Evolutionary conservation across 2,888 invertebrate genomes (phyloP).

Genomic region (Leucozona laternaria): DNA sequence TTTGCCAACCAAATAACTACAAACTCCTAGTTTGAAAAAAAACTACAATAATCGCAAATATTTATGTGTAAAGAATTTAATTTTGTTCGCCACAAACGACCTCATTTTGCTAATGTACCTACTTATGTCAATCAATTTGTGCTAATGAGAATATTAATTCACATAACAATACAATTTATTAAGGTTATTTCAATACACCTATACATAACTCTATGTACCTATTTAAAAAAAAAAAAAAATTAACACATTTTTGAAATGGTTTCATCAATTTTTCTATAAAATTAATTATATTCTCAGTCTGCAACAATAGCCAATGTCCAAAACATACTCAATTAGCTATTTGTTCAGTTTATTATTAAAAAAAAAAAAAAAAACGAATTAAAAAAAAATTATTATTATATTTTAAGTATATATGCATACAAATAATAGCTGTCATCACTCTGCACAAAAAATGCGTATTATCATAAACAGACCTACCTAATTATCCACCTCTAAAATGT

Average conservation of each 20-base stretch:
- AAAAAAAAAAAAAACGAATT: too few relatives aligned
- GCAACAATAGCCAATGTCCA: not conserved
- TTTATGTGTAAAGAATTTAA: not conserved
- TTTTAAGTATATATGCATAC: too few relatives aligned
- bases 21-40: too few relatives aligned
- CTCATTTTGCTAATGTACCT: not conserved
- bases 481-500: not conserved
- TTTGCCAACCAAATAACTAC: too few relatives aligned
- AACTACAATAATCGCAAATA: too few relatives aligned
- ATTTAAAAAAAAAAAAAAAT: not conserved
- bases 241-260: not conserved
- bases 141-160: not conserved
- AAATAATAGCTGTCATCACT: too few relatives aligned
- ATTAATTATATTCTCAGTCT: not conserved
- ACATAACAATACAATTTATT: too few relatives aligned
- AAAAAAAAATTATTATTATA: too few relatives aligned
- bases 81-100: not conserved
- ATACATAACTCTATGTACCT: too few relatives aligned
- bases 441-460: not conserved
- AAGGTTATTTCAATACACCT: too few relatives aligned
- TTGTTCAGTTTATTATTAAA: too few relatives aligned
- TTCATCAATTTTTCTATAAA: not conserved
- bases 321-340: not conserved
- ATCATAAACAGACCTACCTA: slow-evolving; percentile 1
- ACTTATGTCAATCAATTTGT: not conserved